These are phyloP conservation scores for Phyllotreta striolata DNA, from an alignment of 2,888 invertebrate species.

Conservation along the genomic window DNA sequence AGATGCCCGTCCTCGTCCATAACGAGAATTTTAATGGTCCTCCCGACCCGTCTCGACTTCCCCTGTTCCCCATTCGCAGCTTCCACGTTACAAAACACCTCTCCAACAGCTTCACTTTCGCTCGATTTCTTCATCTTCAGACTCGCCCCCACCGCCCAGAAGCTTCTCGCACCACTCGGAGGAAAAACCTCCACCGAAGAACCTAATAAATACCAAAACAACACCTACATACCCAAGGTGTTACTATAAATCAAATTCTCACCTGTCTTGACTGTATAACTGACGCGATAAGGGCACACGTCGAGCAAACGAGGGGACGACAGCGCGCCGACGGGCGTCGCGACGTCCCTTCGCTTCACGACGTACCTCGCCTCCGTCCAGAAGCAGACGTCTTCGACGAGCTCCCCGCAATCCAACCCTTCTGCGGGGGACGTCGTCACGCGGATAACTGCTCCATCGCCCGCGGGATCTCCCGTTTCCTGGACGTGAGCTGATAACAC, in stretches of 20 bases:
- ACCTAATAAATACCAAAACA: conserved; percentile 35
- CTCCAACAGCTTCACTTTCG: conserved; percentile 29
- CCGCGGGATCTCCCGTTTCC: conserved; percentile 43
- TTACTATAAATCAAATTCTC: conserved; percentile 40
- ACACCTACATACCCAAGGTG: not conserved
- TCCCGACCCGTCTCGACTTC: conserved; percentile 52
- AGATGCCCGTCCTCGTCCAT: conserved; percentile 65
- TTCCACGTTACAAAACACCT: conserved; percentile 61
- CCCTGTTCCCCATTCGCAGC: conserved; percentile 51
- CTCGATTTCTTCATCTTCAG: conserved; percentile 48
- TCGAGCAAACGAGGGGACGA: conserved; percentile 54
- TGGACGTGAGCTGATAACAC: conserved; percentile 46
- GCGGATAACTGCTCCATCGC: conserved; percentile 46
- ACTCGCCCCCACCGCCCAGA: conserved; percentile 56
- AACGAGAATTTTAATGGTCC: conserved; percentile 60
- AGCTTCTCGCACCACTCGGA: conserved; percentile 42
- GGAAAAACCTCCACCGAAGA: conserved; percentile 43
- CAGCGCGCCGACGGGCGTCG: conserved; percentile 52
- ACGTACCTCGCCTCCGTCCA: conserved; percentile 55
- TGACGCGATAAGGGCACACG: conserved; percentile 64
- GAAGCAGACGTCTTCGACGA: conserved; percentile 55
- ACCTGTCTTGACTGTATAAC: conserved; percentile 62
- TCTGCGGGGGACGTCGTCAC: conserved; percentile 47
- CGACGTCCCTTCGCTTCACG: conserved; percentile 49
- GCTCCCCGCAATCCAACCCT: conserved; percentile 52